Percentiles rank a stretch among this genome's conserved stretches.
Conservation (phyloP, 1,140 invertebrate species). For the Drosophila cardini region DNA sequence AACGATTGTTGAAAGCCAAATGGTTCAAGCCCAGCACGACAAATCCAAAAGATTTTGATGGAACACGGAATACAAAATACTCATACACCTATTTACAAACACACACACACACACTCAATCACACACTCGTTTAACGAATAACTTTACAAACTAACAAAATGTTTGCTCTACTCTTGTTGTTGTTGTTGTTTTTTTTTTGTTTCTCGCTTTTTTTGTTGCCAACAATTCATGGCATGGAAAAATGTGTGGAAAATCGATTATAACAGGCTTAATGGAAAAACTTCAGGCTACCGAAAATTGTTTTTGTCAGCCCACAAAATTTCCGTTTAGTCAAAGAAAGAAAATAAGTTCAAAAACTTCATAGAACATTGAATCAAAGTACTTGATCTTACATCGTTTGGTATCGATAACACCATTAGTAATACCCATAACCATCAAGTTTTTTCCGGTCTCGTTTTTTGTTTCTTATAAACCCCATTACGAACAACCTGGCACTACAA, state of each 20-base stretch:
- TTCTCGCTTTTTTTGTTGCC: conserved; percentile 16
- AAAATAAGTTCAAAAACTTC: not conserved
- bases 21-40: conserved; percentile 17
- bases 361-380: conserved; percentile 26
- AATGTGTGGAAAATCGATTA: conserved; percentile 75
- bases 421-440: conserved; percentile 6
- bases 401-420: conserved; percentile 13
- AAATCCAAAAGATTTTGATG: conserved; percentile 38
- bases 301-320: conserved; percentile 37
- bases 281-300: conserved; percentile 55
- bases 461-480: conserved; percentile 18
- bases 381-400: conserved; percentile 5
- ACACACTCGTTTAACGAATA: conserved; percentile 28
- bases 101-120: conserved; percentile 10
- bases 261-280: conserved; percentile 57
- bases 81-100: conserved; percentile 9
- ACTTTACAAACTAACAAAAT: conserved; percentile 49
- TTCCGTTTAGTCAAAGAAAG: conserved; percentile 19
- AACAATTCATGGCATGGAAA: conserved; percentile 33
- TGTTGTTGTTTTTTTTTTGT: not conserved
- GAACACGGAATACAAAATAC: conserved; percentile 34
- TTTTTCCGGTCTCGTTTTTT: not conserved
- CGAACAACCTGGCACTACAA: conserved; percentile 14
- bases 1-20: conserved; percentile 38
- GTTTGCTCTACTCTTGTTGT: conserved; percentile 18